phyloP scores from a whole-genome alignment of 2,888 invertebrate species.

The Pseudococcus jackbeardsleyi region DNA sequence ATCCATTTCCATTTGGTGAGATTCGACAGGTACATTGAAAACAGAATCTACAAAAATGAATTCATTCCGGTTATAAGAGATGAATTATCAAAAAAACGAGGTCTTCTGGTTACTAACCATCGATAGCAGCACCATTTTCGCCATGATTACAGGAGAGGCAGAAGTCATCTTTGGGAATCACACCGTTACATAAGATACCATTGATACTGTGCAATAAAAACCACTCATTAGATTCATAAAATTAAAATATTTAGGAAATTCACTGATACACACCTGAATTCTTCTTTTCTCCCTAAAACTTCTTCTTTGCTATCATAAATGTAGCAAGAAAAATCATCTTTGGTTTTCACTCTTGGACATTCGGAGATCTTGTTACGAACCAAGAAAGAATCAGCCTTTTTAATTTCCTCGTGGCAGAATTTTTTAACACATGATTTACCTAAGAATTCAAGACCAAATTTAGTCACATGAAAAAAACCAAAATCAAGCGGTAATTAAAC shows the following conservation, averaged over 20 bases:
- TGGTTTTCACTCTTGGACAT: constrained; percentile 61
- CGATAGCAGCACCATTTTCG: constrained; percentile 25
- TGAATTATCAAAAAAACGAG: background rate
- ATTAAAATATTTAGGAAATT: background rate
- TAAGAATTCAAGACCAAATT: background rate
- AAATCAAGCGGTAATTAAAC: background rate
- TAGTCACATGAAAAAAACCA: background rate
- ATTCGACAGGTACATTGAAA: constrained; percentile 38
- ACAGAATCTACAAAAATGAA: constrained; percentile 14
- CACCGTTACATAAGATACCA: constrained; percentile 52
- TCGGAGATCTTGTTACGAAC: constrained; percentile 59
- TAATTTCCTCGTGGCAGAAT: constrained; percentile 41
- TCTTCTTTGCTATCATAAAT: constrained; percentile 61
- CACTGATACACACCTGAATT: constrained; percentile 56
- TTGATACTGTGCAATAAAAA: constrained; percentile 38
- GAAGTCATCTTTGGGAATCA: constrained; percentile 57
- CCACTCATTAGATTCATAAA: background rate
- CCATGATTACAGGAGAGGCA: constrained; percentile 55
- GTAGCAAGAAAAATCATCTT: constrained; percentile 55
- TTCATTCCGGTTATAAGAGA: background rate
- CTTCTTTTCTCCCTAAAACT: constrained; percentile 61
- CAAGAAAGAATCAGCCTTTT: constrained; percentile 51
- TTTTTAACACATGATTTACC: constrained; percentile 54
- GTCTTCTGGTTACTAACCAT: background rate
- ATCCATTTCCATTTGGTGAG: constrained; percentile 27